Evolutionary conservation across 2,888 invertebrate genomes (phyloP).

Genomic region (Cerceris ruficornis): DNA sequence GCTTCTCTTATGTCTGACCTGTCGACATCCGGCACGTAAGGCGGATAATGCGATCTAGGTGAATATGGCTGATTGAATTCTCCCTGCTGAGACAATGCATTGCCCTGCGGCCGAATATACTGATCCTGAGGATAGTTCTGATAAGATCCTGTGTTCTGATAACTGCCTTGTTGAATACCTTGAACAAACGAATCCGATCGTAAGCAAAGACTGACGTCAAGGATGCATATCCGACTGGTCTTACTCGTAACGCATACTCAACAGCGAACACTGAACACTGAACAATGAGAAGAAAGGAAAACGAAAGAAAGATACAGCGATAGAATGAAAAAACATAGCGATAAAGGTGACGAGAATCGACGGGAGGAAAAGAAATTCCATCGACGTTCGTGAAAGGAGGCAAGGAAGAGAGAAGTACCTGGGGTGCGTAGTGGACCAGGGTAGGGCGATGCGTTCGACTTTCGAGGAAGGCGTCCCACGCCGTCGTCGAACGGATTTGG

Average conservation of each 20-base stretch:
- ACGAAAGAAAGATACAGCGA: not conserved
- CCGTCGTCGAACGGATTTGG: constrained; percentile 52
- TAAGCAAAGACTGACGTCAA: not conserved
- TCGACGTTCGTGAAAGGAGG: constrained; percentile 45
- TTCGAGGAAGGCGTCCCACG: constrained; percentile 52
- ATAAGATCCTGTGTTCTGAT: constrained; percentile 81
- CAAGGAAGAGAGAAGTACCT: constrained; percentile 53
- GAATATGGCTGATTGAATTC: constrained; percentile 83
- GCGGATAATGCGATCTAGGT: constrained; percentile 81
- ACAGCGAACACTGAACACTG: not conserved
- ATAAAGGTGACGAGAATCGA: not conserved
- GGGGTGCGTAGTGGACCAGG: constrained; percentile 53
- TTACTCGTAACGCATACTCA: not conserved
- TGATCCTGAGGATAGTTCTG: constrained; percentile 82
- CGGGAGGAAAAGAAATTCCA: not conserved
- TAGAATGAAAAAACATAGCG: not conserved
- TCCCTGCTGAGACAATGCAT: constrained; percentile 77
- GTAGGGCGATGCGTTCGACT: constrained; percentile 53
- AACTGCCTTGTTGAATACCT: constrained; percentile 82
- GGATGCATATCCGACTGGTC: not conserved
- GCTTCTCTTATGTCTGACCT: constrained; percentile 66
- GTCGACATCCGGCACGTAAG: constrained; percentile 80
- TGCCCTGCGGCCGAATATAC: constrained; percentile 80
- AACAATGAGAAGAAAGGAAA: not conserved
- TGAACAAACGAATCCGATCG: constrained; percentile 32